Conservation (phyloP, 2,113 vertebrate genomes). For the Myotis yumanensis region DNA sequence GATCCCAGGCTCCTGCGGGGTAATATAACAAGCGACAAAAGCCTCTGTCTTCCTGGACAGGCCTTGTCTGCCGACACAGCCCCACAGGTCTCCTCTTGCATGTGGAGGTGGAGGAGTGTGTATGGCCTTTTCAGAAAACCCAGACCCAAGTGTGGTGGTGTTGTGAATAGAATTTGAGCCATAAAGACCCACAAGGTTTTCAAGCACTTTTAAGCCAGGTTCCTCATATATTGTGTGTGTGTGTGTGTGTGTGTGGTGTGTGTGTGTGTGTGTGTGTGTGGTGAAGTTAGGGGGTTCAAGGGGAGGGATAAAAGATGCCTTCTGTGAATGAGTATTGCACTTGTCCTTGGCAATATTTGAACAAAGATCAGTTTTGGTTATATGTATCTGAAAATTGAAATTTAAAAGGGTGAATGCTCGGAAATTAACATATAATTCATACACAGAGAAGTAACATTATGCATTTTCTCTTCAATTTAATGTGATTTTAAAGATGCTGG, state of each 20-base stretch:
- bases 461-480: not conserved
- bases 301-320: not conserved
- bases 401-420: not conserved
- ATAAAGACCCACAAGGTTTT: not conserved
- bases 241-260: too few species aligned
- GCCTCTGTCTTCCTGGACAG: not conserved
- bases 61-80: too few species aligned
- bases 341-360: not conserved
- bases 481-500: not conserved
- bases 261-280: too few species aligned
- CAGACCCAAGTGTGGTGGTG: not conserved
- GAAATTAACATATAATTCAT: not conserved
- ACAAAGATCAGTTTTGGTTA: not conserved
- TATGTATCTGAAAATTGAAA: not conserved
- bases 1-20: not conserved
- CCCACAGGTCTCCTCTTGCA: not conserved
- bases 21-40: not conserved
- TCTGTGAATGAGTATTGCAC: not conserved
- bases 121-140: not conserved
- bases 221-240: not conserved
- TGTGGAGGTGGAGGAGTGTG: not conserved
- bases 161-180: not conserved
- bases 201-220: not conserved
- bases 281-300: too few species aligned
- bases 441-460: rapidly evolving